These are phyloP conservation scores for Adelges cooleyi DNA, from an alignment of 1,140 invertebrate genomes.

Conservation along the genomic window DNA sequence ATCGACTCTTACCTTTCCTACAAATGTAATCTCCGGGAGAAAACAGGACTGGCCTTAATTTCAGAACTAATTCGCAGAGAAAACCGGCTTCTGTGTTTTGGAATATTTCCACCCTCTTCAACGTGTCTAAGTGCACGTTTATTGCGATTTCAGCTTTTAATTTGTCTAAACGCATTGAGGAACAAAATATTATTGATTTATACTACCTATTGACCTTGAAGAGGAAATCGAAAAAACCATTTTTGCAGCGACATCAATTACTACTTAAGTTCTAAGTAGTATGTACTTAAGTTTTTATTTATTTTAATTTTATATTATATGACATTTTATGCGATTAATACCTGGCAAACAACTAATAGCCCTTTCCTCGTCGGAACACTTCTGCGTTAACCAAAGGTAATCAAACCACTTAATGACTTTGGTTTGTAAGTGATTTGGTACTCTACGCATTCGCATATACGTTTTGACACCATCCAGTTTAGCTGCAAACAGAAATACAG, in stretches of 20 bases:
- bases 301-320: too few species aligned
- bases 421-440: constrained; percentile 88
- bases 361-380: constrained; percentile 94
- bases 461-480: constrained; percentile 97
- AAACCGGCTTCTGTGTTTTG: constrained; percentile 98
- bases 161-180: constrained; percentile 56
- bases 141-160: constrained; percentile 97
- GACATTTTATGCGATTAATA: too few species aligned
- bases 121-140: constrained; percentile 94
- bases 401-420: constrained; percentile 99
- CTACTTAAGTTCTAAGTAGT: too few species aligned
- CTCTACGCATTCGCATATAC: constrained; percentile 92
- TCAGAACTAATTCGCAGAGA: constrained; percentile 89
- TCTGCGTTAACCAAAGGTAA: constrained; percentile 96
- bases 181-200: not conserved
- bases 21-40: constrained; percentile 98
- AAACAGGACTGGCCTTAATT: constrained; percentile 88
- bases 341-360: constrained; percentile 84
- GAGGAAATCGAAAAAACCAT: too few species aligned
- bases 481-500: constrained; percentile 48
- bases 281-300: too few species aligned
- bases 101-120: constrained; percentile 97
- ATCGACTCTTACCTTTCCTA: constrained; percentile 72
- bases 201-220: too few species aligned
- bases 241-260: too few species aligned